These are phyloP conservation scores for Cricetomys ansorgei DNA, from an alignment of 2,113 vertebrate genomes.

Conservation along the genomic window DNA sequence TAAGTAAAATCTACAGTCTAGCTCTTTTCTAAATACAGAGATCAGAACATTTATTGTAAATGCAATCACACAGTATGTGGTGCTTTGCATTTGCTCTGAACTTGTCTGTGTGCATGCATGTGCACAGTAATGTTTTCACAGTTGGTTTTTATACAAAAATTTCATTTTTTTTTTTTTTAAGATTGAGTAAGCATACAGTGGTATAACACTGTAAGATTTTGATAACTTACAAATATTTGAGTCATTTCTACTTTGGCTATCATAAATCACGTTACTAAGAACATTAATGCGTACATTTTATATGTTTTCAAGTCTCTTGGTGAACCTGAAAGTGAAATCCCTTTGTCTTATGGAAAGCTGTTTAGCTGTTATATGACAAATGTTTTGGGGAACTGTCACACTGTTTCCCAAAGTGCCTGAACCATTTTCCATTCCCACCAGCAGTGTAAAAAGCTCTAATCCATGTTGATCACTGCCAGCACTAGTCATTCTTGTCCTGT, in stretches of 20 bases:
- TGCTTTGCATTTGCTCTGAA: not conserved
- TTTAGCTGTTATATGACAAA: not conserved
- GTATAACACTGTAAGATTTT: not conserved
- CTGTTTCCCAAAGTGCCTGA: constrained; percentile 29
- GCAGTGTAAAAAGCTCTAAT: not conserved
- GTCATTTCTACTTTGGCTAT: not conserved
- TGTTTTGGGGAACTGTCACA: not conserved
- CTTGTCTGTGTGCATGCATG: too few relatives aligned
- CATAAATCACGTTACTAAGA: constrained; percentile 6
- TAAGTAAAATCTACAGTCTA: not conserved
- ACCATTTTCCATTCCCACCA: not conserved
- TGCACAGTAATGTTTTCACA: not conserved
- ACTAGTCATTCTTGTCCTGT: not conserved
- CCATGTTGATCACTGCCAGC: not conserved
- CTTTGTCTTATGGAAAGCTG: not conserved
- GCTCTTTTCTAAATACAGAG: not conserved
- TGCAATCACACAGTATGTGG: not conserved
- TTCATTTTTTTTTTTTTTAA: constrained; percentile 6
- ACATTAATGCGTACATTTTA: not conserved
- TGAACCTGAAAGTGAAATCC: not conserved
- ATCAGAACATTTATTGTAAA: constrained; percentile 25
- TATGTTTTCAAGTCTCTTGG: not conserved
- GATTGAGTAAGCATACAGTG: not conserved
- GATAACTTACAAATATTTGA: constrained; percentile 26
- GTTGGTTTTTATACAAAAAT: not conserved